phyloP scores from a whole-genome alignment of 2,888 invertebrate species.

The Neria commutata region DNA sequence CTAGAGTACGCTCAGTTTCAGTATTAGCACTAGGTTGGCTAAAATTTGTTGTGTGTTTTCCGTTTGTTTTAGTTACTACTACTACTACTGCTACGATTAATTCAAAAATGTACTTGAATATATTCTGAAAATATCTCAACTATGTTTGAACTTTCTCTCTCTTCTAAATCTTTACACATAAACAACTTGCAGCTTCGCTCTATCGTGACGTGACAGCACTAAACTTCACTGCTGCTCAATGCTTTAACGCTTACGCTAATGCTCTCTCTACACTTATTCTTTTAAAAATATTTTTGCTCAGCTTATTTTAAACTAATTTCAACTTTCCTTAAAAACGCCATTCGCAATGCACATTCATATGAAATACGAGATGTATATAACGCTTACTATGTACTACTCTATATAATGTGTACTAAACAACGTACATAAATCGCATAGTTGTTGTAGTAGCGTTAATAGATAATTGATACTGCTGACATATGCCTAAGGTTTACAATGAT shows the following conservation, averaged over 20 bases:
- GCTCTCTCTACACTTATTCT: neutral
- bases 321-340: slow-evolving; percentile 5
- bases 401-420: slow-evolving; percentile 28
- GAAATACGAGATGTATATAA: slow-evolving; percentile 27
- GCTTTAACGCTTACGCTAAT: neutral
- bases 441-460: too few relatives aligned
- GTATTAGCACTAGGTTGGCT: too few relatives aligned
- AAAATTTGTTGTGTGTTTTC: too few relatives aligned
- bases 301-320: neutral
- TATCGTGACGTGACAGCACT: too few relatives aligned
- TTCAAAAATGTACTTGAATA: too few relatives aligned
- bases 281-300: neutral
- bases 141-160: neutral
- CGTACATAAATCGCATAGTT: too few relatives aligned
- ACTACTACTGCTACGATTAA: too few relatives aligned
- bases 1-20: too few relatives aligned
- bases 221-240: neutral
- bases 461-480: slow-evolving; percentile 34
- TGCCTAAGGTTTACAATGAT: slow-evolving; percentile 42
- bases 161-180: neutral
- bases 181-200: too few relatives aligned
- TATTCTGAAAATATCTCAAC: slow-evolving; percentile 4
- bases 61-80: too few relatives aligned
- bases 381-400: slow-evolving; percentile 26
- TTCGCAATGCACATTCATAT: slow-evolving; percentile 27